Base-by-base conservation (phyloP, 1,140 invertebrate species). In the Eumeta japonica region DNA sequence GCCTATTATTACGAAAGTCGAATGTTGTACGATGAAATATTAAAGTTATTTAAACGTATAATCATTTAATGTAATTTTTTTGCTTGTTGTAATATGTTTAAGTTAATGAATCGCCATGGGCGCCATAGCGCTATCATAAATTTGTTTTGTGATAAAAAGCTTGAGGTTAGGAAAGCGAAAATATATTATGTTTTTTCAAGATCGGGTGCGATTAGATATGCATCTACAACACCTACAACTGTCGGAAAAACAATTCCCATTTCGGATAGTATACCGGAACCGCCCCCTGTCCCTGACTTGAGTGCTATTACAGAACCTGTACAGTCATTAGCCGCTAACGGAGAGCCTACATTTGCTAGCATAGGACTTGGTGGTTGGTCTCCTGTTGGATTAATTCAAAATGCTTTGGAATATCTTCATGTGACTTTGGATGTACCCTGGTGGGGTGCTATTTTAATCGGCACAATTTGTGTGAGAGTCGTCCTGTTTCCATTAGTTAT, bases 401-500 rank as follows among this genome's bases (percentile, higher is more conserved):
- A 84, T 29, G 77, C 74, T 41, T 71, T 97, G 48, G 93, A 98
- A 68, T 85, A 74, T 48, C 28, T 97, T 7, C 94, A 97, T 64
- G 79, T 90, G 24, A 62, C 64, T 1, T 61, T 77, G 10, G 85
- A 84, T 51, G 31, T 97, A 10, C 94, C 94, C 2, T 98, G 94
- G 94, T 97, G 93, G 91, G 81, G 64, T 13, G 63, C 88, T 10
- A 97, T 98, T 56, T 72, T 83, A 3, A 58, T 86, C 36, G 91
- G 83, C n/a, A 95, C 93, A 3, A 11, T 89, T 1, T 57, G 82
- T 37, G 75, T 94, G 2, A 81, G 92, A 58, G 46, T 83, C 0
- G 37, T 82, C 0, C 74, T 95, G 55, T 92, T 97, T 52, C 94
- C 94, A 0, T 43, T 97, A 14, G 84, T 94, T 1, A 81, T 97